These are phyloP conservation scores for Stigmatopora nigra DNA, from an alignment of 2,113 vertebrate genomes.

Conservation along the genomic window DNA sequence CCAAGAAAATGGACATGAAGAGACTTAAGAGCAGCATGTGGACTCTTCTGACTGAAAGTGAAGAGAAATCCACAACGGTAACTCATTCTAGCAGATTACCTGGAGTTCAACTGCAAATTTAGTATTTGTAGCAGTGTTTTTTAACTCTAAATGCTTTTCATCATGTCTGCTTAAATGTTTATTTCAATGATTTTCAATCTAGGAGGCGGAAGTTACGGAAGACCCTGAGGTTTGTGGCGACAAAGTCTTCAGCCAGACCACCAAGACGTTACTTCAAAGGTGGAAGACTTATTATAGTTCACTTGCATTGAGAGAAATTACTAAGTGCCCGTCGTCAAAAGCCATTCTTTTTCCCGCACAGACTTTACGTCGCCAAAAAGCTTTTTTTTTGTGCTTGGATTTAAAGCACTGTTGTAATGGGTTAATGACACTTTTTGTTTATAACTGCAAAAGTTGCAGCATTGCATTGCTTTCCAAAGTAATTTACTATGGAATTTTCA, in stretches of 20 bases:
- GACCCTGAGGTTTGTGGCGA: conserved; percentile 59
- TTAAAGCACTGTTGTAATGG: no score
- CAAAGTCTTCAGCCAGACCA: conserved; percentile 71
- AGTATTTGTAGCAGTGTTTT: neutral
- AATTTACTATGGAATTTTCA: no score
- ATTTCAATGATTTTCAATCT: conserved; percentile 17
- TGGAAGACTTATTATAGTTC: conserved; percentile 26
- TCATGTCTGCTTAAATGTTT: neutral
- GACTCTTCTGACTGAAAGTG: conserved; percentile 72
- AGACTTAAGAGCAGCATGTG: conserved; percentile 85
- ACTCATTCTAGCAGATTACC: neutral
- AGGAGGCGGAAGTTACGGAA: conserved; percentile 47
- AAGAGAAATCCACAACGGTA: conserved; percentile 56
- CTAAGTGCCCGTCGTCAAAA: no score
- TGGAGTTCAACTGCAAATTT: neutral
- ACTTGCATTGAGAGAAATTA: conserved; percentile 9
- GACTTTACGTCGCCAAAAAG: no score
- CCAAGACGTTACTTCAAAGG: conserved; percentile 68
- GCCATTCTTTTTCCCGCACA: no score
- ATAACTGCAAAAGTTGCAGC: no score
- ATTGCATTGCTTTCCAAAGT: no score
- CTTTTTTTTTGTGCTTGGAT: no score
- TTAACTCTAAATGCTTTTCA: neutral
- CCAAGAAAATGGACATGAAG: conserved; percentile 95
- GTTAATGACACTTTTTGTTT: no score